Evolutionary conservation across 2,888 invertebrate species (phyloP), one percentile per base, ranked within the genome.

Genomic region (Adineta ricciae): DNA sequence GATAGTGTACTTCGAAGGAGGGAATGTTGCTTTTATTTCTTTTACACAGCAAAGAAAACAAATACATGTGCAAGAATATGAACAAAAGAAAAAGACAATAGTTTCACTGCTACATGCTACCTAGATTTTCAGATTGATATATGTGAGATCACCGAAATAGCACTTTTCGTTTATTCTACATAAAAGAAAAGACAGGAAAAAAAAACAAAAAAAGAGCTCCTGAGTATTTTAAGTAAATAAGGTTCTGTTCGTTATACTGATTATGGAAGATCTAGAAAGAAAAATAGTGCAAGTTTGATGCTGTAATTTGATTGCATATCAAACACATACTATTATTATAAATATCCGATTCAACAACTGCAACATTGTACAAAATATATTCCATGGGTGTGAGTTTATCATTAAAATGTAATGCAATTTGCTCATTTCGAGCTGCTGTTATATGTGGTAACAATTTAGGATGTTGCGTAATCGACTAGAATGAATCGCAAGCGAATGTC

Each of bases 351-450:
- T 64, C 64, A 36, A 64, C 64, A 64, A 64, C 64, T n/a, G 78
- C 41, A 24, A 78, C 38, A 32, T 78, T 78, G n/a, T 78, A 78
- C 41, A 78, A 41, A n/a, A 78, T 78, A 78, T 78, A 78, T 78
- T 78, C 78, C 78, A 78, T 78, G 3, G 78, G 24, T 24, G 78
- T 78, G 14, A 78, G 41, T 41, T n/a, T 38, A 38, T 78, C 41
- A 41, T 41, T 41, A 32, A 78, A 78, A 78, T 78, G 78, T n/a
- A 41, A 41, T 41, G 78, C 78, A n/a, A 78, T 78, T 14, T 41
- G 41, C 24, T 38, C 41, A 78, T 78, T 78, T 41, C 41, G 41
- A n/a, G 41, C 78, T 11, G 8, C 3, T n/a, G 78, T 78, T 41
- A 38, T 78, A 41, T 41, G 14, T 41, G 24, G 21, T 41, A 24